Evolutionary conservation across 2,113 vertebrate genomes (phyloP).

Genomic region (Casuarius casuarius): DNA sequence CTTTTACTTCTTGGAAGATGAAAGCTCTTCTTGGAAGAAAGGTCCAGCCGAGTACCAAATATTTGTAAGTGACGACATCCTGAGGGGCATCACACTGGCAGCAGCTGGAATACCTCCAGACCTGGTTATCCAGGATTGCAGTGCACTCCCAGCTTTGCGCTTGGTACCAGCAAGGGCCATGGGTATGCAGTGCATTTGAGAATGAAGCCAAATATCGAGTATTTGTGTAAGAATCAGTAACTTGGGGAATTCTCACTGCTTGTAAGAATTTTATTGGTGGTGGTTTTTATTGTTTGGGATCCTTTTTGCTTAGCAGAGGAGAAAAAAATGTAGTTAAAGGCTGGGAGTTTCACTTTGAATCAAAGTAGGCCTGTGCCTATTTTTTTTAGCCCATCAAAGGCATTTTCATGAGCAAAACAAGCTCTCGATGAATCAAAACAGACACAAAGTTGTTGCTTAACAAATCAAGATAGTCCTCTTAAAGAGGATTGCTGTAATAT

Average conservation of each 20-base stretch:
- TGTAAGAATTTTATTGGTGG: background rate
- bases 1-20: background rate
- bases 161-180: background rate
- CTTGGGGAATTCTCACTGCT: background rate
- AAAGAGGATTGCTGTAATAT: slow-evolving; percentile 2
- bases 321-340: background rate
- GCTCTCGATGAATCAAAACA: slow-evolving; percentile 22
- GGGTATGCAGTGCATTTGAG: background rate
- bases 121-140: background rate
- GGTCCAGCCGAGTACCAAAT: background rate
- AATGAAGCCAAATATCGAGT: background rate
- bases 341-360: background rate
- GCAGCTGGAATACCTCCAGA: background rate
- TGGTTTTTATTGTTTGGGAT: background rate
- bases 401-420: slow-evolving; percentile 1
- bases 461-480: background rate
- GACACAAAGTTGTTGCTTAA: background rate
- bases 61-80: background rate
- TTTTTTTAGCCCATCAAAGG: slow-evolving; percentile 19
- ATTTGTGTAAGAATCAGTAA: background rate
- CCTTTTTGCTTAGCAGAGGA: background rate
- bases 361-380: background rate
- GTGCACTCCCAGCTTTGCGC: background rate
- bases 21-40: background rate
- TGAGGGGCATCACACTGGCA: background rate